Base-by-base conservation (phyloP, 2,888 invertebrate genomes). In the Campoletis raptor region DNA sequence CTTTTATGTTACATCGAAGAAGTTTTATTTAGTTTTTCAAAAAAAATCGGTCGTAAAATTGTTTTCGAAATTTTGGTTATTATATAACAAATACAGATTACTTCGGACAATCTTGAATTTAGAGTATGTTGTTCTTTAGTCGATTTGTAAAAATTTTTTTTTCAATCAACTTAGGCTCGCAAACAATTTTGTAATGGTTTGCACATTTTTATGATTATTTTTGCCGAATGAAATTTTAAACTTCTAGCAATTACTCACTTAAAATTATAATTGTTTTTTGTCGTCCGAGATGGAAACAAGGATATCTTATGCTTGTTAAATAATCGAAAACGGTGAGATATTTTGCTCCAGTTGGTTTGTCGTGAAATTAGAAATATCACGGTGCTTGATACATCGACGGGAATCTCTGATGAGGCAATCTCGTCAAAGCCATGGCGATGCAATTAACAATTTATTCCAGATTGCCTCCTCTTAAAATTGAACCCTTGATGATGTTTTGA, bases 361-460 rank as follows among this genome's bases (percentile, higher is more conserved):
- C 83, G 85, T 80, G 57, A 80, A 76, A 76, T 85, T 74, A 76
- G 66, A 70, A 79, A 83, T 83, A 21, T 83, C 69, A 80, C 70
- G 76, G 64, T 24, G n/a, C 45, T 69, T 37, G 74, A 64, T 73
- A 48, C 45, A 48, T 52, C 72, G 82, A 74, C 61, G 78, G 78
- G 82, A 74, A 74, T 57, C 69, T 72, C 57, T 57, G 69, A 69
- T 72, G 82, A 82, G 40, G 42, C 5, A 79, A 73, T 72, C 73
- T 57, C 54, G 52, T 74, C 48, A 61, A 70, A 78, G 48, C 45
- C 42, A n/a, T 61, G 30, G 52, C 61, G 21, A 79, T 74, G 74
- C 81, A 81, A 24, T 48, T 45, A 64, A 21, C 36, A 52, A 70
- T 82, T 48, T 42, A 66, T 54, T 69, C 73, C 10, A 64, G 61